Percentiles rank a stretch among this genome's conserved stretches.
Evolutionary conservation across 1,140 invertebrate genomes (phyloP).

Genomic region (Lordiphosa mommai): DNA sequence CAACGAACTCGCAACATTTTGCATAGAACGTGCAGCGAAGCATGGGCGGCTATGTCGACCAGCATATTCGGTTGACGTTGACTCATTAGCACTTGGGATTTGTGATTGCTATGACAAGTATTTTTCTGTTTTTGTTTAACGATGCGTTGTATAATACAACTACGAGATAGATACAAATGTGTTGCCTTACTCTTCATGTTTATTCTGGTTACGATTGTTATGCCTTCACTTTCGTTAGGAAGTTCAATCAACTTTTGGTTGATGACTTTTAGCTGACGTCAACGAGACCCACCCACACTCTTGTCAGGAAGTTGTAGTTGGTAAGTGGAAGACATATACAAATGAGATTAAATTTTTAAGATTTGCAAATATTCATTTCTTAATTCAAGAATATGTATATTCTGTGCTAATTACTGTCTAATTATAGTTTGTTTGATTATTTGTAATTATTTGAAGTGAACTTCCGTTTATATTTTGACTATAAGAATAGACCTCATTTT

Average conservation of each 20-base stretch:
- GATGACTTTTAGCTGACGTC: constrained; percentile 37
- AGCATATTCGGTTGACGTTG: constrained; percentile 23
- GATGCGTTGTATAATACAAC: constrained; percentile 15
- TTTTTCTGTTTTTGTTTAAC: constrained; percentile 10
- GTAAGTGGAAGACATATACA: too few relatives aligned
- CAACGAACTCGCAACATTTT: constrained; percentile 39
- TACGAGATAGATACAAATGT: neutral
- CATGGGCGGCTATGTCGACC: constrained; percentile 36
- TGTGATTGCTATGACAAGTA: neutral
- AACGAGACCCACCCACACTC: constrained; percentile 33
- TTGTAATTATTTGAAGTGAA: constrained; percentile 34
- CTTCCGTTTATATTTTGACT: constrained; percentile 37
- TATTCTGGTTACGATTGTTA: constrained; percentile 30
- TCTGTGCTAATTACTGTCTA: constrained; percentile 4
- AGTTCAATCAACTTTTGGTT: constrained; percentile 60
- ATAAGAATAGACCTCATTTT: constrained; percentile 15
- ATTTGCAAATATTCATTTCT: neutral
- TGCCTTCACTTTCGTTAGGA: constrained; percentile 60
- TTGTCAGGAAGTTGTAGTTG: constrained; percentile 45
- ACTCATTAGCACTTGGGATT: constrained; percentile 56
- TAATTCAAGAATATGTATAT: neutral
- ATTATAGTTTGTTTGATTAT: constrained; percentile 44
- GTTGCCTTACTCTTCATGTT: constrained; percentile 9
- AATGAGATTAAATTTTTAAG: too few relatives aligned
- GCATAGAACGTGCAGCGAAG: constrained; percentile 58